These are phyloP conservation scores for Platyscapa corneri DNA, from an alignment of 1,140 invertebrate genomes.

Conservation along the genomic window DNA sequence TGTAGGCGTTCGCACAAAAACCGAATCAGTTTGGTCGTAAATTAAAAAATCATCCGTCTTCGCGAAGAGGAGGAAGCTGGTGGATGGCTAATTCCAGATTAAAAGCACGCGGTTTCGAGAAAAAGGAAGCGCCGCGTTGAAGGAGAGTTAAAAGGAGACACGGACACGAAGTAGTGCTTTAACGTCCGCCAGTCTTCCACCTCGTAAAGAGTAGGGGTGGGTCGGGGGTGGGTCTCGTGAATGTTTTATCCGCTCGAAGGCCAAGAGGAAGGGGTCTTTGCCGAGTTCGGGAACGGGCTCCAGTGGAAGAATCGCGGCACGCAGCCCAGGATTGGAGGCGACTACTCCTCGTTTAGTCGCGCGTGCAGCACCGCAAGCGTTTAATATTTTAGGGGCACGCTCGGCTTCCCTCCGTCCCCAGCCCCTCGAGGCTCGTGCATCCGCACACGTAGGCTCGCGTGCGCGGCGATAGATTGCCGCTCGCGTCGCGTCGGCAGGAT, in stretches of 20 bases:
- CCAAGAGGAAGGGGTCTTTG: neutral
- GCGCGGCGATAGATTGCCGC: slow-evolving; percentile 6
- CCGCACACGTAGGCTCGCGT: neutral
- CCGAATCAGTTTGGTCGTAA: too few relatives aligned
- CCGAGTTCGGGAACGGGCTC: neutral
- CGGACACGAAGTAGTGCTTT: too few relatives aligned
- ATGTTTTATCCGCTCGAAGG: neutral
- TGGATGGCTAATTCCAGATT: too few relatives aligned
- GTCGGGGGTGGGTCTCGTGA: too few relatives aligned
- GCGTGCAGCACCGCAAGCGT: neutral
- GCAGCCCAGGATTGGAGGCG: too few relatives aligned
- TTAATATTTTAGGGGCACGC: slow-evolving; percentile 21
- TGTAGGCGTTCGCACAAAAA: too few relatives aligned
- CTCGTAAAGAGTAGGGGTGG: too few relatives aligned
- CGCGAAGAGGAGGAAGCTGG: neutral
- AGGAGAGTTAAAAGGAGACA: neutral
- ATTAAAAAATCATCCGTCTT: neutral
- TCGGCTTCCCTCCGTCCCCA: neutral
- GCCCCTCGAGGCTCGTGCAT: neutral
- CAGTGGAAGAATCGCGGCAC: neutral
- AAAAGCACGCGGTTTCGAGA: neutral
- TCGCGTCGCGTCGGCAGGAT: neutral
- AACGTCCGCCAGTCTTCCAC: too few relatives aligned
- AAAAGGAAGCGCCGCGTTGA: neutral
- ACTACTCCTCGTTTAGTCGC: neutral